Evolutionary conservation across 2,888 invertebrate species (phyloP).

Genomic region (Lucinisca nassula): DNA sequence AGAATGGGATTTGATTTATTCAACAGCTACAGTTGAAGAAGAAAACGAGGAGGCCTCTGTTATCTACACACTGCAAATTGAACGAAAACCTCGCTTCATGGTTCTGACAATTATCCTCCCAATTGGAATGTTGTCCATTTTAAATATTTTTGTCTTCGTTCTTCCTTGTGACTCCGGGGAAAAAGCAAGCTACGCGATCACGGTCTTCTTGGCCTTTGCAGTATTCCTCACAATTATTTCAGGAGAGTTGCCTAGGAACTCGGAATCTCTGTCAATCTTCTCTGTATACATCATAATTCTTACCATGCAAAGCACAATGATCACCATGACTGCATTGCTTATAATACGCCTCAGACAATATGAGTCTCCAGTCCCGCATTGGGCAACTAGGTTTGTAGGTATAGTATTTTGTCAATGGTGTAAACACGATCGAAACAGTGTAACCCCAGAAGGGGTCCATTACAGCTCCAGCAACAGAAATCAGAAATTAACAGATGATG

Average conservation of each 20-base stretch:
- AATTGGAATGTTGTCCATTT: neutral
- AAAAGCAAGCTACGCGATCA: constrained; percentile 19
- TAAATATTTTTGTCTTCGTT: constrained; percentile 8
- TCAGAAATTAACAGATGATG: too few relatives aligned
- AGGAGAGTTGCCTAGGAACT: constrained; percentile 2
- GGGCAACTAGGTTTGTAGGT: too few relatives aligned
- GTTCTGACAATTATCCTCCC: constrained; percentile 14
- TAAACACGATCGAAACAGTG: too few relatives aligned
- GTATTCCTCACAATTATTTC: constrained; percentile 20
- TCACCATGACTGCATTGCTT: neutral
- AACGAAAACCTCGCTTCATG: constrained; percentile 9
- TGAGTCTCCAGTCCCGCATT: too few relatives aligned
- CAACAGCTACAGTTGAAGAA: neutral
- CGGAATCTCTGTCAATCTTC: neutral
- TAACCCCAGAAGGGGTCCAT: too few relatives aligned
- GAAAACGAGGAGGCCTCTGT: too few relatives aligned
- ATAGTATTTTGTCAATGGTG: too few relatives aligned
- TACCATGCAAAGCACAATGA: constrained; percentile 7
- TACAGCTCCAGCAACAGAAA: too few relatives aligned
- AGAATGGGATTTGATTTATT: neutral
- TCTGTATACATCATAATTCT: constrained; percentile 1
- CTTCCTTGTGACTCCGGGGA: constrained; percentile 6
- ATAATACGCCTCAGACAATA: neutral
- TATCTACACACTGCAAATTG: neutral
- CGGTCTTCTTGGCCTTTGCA: constrained; percentile 12